Base-by-base conservation (phyloP, 2,888 invertebrate species). In the Noctua fimbriata region DNA sequence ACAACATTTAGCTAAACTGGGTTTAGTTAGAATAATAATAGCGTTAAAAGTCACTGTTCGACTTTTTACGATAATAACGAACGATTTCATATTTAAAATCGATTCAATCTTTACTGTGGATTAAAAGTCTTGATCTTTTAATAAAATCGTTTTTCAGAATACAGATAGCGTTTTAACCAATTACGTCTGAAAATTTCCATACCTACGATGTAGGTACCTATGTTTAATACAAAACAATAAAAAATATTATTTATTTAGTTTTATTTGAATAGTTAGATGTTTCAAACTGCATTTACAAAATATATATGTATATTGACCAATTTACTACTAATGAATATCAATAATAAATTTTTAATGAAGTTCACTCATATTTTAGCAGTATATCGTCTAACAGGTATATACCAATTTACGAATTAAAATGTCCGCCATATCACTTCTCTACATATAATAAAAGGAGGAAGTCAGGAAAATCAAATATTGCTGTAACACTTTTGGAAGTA, bases 261-360 rank as follows among this genome's bases (percentile, higher is more conserved):
- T 36, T 9, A 84, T 81, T 73, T 65, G 2, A 63, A 76, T 66
- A 41, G 10, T 55, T 67, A 69, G 16, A 10, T 1, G 41, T 69
- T 66, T 69, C 5, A 32, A 76, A 81, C 18, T 66, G 77, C 69
- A 81, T 60, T 84, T 36, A 66, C 36, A 55, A 77, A 71, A 73
- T 73, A 77, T 18, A 12, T 55, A 10, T 10, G 12, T 24, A 10
- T 55, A 74, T 41, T 63, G 0, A 58, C 24, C 18, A 49, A 78
- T 58, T 78, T 58, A 41, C 18, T 47, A 36, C 32, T 75, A 69
- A 82, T 76, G 36, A 78, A 76, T 65, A 52, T 76, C 4, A 76
- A 65, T 69, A 36, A 36, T 47, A 32, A 4, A 76, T 79, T 70
- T 2, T 3, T 49, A 73, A 73, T 73, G 16, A 73, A 55, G 28